Evolutionary conservation across 2,888 invertebrate species (phyloP).

Genomic region (Micropterix aruncella): DNA sequence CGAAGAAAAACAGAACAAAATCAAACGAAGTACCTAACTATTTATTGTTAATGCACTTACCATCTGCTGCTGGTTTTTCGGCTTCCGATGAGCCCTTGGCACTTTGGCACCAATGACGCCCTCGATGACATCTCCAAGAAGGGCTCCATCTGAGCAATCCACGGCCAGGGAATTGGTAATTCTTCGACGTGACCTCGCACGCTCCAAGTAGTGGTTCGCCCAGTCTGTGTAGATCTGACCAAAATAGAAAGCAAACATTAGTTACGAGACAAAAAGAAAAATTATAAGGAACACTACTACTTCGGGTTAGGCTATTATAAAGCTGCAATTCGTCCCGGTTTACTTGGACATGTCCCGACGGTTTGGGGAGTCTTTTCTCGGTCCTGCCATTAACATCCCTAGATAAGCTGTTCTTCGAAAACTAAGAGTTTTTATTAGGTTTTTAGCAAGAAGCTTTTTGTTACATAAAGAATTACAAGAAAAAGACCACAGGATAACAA

Average conservation of each 20-base stretch:
- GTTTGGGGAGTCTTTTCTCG: no score
- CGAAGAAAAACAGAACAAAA: no score
- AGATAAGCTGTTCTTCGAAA: no score
- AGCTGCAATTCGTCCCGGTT: slow-evolving; percentile 6
- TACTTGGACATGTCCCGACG: slow-evolving; percentile 11
- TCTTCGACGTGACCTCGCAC: slow-evolving; percentile 72
- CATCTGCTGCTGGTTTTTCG: slow-evolving; percentile 85
- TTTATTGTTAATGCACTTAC: no score
- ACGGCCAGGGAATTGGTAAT: slow-evolving; percentile 60
- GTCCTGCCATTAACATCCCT: no score
- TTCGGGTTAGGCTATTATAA: slow-evolving; percentile 5
- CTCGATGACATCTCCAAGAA: slow-evolving; percentile 87
- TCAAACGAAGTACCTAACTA: no score
- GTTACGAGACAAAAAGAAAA: no score
- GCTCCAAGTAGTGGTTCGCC: slow-evolving; percentile 95
- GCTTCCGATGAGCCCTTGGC: slow-evolving; percentile 59
- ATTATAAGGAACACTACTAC: no score
- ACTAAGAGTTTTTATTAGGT: no score
- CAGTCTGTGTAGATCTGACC: slow-evolving; percentile 93
- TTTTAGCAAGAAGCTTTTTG: no score
- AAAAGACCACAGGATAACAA: no score
- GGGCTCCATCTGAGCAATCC: slow-evolving; percentile 85
- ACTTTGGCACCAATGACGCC: slow-evolving; percentile 75
- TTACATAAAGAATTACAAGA: no score
- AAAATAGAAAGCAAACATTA: slow-evolving; percentile 14